Evolutionary conservation across 2,797 vertebrate genomes (phyloP).

Genomic region (Acropternis orthonyx): DNA sequence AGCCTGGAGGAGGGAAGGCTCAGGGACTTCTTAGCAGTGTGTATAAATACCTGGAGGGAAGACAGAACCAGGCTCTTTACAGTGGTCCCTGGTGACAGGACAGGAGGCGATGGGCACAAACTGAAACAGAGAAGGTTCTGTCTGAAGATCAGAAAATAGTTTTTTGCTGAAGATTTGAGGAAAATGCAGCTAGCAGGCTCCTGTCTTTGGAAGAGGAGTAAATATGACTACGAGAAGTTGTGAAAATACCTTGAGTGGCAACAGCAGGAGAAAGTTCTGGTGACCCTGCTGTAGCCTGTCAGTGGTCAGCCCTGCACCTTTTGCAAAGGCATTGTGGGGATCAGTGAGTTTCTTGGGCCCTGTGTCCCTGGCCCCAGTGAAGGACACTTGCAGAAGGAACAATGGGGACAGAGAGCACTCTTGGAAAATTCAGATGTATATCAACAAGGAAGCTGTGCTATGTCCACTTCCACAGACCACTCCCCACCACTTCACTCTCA

Average conservation of each 20-base stretch:
- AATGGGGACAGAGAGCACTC: not conserved
- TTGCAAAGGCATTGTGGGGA: not conserved
- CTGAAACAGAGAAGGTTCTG: not conserved
- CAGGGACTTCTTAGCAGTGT: too few relatives aligned
- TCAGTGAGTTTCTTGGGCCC: not conserved
- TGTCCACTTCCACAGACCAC: not conserved
- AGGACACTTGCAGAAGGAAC: not conserved
- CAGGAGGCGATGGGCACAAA: not conserved
- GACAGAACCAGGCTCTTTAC: not conserved
- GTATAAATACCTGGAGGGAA: not conserved
- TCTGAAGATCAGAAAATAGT: not conserved
- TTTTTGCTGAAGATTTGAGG: not conserved
- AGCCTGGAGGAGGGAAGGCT: not conserved
- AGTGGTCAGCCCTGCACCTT: not conserved
- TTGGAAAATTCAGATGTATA: not conserved
- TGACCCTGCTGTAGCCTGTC: not conserved
- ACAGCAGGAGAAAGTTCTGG: not conserved
- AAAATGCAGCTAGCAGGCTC: not conserved
- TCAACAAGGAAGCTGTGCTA: not conserved
- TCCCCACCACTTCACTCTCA: too few relatives aligned
- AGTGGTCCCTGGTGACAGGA: not conserved
- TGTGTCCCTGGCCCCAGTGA: not conserved
- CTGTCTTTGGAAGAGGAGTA: not conserved
- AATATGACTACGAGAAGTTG: not conserved
- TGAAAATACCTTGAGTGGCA: not conserved